Conservation (phyloP, 2,797 vertebrate species). For the Karalla daura region DNA sequence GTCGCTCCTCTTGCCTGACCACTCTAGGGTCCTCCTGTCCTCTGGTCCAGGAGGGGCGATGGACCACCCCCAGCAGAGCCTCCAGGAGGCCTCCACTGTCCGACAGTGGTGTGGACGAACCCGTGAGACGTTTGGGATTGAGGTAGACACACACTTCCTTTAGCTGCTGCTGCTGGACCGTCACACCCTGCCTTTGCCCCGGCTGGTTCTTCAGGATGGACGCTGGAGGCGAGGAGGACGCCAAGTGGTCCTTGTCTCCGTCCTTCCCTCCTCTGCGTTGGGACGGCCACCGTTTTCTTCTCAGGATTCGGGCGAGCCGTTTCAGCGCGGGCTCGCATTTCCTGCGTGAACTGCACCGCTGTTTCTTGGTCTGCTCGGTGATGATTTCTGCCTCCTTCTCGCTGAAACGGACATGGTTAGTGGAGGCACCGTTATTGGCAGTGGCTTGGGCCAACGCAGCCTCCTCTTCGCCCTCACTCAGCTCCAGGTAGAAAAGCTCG, state of each 20-base stretch:
- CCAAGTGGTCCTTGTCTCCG: constrained; percentile 54
- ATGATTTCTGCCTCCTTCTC: constrained; percentile 93
- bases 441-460: constrained; percentile 78
- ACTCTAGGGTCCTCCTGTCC: constrained; percentile 57
- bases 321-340: constrained; percentile 87
- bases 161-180: constrained; percentile 82
- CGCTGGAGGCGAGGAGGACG: constrained; percentile 75
- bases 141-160: constrained; percentile 93
- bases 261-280: constrained; percentile 75
- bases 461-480: constrained; percentile 95
- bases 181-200: constrained; percentile 76
- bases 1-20: constrained; percentile 79
- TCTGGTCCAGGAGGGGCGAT: constrained; percentile 85
- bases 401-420: constrained; percentile 92
- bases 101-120: constrained; percentile 64
- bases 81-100: constrained; percentile 86
- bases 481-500: constrained; percentile 95
- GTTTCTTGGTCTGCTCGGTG: constrained; percentile 83
- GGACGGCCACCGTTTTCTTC: constrained; percentile 84
- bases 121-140: constrained; percentile 89
- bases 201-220: constrained; percentile 93
- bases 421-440: constrained; percentile 77
- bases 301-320: constrained; percentile 88
- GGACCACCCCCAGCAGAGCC: constrained; percentile 90
- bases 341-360: constrained; percentile 51